Evolutionary conservation across 1,140 invertebrate genomes (phyloP).

Genomic region (Euura saliciscinereae): DNA sequence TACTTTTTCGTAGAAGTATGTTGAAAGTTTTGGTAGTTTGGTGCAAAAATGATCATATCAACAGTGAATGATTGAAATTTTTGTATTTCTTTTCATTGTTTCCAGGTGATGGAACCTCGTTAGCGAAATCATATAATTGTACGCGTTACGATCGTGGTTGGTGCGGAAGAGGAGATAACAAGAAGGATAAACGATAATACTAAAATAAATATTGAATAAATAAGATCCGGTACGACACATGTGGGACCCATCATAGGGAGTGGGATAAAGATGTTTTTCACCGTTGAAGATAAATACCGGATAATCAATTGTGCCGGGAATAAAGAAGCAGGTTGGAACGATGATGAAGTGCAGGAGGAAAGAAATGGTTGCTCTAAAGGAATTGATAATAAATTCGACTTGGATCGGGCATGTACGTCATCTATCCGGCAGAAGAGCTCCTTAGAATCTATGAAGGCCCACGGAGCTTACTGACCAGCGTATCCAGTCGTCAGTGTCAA

Average conservation of each 20-base stretch:
- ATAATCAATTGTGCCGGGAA: neutral
- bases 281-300: neutral
- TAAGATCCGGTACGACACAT: neutral
- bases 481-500: neutral
- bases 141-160: no score
- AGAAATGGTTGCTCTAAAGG: constrained; percentile 14
- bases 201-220: no score
- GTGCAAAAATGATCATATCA: no score
- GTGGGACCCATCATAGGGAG: neutral
- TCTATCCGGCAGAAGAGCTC: constrained; percentile 60
- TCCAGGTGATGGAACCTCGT: no score
- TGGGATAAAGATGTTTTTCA: neutral
- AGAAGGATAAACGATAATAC: no score
- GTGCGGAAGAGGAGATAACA: no score
- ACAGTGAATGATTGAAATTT: no score
- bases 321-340: constrained; percentile 23
- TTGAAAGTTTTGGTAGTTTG: no score
- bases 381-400: constrained; percentile 17
- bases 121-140: no score
- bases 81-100: no score
- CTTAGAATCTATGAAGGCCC: constrained; percentile 56
- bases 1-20: no score
- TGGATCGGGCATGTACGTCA: constrained; percentile 59
- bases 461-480: constrained; percentile 26
- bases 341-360: constrained; percentile 20